These are phyloP conservation scores for Anastatus disparis DNA, from an alignment of 1,140 invertebrate species.

Conservation along the genomic window DNA sequence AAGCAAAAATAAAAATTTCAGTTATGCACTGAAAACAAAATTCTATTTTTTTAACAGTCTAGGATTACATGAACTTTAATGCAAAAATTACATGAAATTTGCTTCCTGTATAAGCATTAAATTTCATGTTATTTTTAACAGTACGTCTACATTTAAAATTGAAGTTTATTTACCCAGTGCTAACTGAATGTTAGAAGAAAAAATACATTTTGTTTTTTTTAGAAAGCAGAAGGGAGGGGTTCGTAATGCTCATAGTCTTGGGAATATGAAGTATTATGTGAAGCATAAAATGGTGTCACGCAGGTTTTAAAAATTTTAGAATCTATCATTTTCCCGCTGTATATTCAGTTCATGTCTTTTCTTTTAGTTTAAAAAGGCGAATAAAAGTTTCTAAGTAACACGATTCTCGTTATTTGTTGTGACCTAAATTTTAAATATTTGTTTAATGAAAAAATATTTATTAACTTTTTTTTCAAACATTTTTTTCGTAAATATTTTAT, in stretches of 20 bases:
- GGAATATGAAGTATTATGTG: neutral
- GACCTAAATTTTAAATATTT: neutral
- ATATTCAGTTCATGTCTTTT: conserved; percentile 1
- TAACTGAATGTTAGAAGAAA: neutral
- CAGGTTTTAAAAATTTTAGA: conserved; percentile 16
- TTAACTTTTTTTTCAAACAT: no score
- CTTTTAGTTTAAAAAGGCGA: neutral
- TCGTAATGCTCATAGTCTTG: neutral
- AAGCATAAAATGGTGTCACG: neutral
- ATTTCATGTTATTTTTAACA: no score
- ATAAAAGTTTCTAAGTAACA: neutral
- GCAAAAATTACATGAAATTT: no score
- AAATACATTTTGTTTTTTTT: neutral
- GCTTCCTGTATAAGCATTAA: no score
- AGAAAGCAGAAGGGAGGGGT: no score
- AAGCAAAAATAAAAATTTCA: no score
- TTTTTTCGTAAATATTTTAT: no score
- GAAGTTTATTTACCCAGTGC: neutral
- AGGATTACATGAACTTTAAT: no score
- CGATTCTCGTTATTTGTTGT: neutral
- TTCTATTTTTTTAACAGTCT: no score
- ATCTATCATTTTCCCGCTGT: conserved; percentile 6
- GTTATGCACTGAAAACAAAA: no score
- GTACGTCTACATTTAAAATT: conserved; percentile 1
- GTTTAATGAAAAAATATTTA: no score